A percentile compares a stretch with the other conserved stretches of the same genome.
Evolutionary conservation across 2,113 vertebrate species (phyloP).

Genomic region (Cavia porcellus): DNA sequence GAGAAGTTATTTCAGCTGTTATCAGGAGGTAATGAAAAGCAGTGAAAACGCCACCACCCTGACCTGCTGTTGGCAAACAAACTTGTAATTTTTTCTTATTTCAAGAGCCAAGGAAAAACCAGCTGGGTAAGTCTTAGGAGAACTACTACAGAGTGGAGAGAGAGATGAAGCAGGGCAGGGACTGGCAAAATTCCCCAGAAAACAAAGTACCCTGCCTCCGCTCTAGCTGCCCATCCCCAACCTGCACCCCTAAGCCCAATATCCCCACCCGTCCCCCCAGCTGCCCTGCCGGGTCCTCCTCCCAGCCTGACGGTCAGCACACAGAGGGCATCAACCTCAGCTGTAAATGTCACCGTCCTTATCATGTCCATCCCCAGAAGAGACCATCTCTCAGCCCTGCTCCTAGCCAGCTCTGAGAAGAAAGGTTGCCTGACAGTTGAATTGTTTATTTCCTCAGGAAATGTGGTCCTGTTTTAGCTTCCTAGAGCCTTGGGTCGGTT

Average conservation of each 20-base stretch:
- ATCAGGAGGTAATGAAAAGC: not conserved
- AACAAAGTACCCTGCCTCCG: not conserved
- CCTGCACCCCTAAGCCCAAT: no score
- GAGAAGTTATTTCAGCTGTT: not conserved
- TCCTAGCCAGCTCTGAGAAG: not conserved
- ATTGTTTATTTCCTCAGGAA: not conserved
- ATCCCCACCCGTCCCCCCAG: no score
- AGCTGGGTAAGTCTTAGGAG: not conserved
- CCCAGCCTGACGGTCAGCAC: not conserved
- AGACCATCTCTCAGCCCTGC: not conserved
- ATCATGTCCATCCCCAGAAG: not conserved
- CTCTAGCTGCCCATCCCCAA: not conserved
- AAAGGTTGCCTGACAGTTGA: not conserved
- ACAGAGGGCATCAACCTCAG: no score
- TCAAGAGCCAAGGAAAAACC: not conserved
- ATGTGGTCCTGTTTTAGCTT: not conserved
- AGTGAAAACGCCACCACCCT: not conserved
- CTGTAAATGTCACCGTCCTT: not conserved
- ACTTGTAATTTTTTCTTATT: not conserved
- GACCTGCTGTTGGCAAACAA: not conserved
- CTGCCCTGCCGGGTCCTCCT: no score
- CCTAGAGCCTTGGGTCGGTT: not conserved
- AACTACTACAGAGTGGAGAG: not conserved
- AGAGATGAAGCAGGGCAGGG: not conserved
- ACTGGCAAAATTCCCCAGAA: not conserved